phyloP scores from a whole-genome alignment of 2,113 vertebrate genomes.

The Rattus norvegicus region DNA sequence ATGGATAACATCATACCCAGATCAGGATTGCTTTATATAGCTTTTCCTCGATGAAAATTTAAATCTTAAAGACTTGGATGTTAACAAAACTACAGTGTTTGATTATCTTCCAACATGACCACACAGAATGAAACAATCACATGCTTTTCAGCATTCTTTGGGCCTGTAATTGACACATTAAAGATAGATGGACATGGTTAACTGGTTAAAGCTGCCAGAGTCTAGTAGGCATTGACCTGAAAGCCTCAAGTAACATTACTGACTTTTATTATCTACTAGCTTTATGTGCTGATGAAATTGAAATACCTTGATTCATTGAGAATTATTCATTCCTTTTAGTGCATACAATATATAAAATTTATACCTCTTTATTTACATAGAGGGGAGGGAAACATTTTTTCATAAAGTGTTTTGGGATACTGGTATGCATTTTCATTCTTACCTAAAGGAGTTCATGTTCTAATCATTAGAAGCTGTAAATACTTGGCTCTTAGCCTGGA shows the following conservation, averaged over 20 bases:
- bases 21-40: too few species aligned
- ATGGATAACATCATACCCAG: background rate
- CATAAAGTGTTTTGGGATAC: background rate
- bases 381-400: background rate
- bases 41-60: background rate
- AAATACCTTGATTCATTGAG: background rate
- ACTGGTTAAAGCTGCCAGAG: background rate
- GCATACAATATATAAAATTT: background rate
- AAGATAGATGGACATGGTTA: background rate
- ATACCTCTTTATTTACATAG: background rate
- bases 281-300: background rate
- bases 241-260: background rate
- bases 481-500: too few species aligned
- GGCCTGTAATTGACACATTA: background rate
- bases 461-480: background rate
- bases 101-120: background rate
- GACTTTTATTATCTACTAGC: background rate
- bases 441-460: rapidly evolving
- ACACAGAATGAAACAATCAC: background rate
- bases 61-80: background rate
- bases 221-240: background rate
- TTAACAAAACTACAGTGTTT: background rate
- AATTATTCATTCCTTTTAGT: background rate
- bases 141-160: background rate
- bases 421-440: background rate